phyloP scores from a whole-genome alignment of 2,113 vertebrate species.

The Tachycineta bicolor region DNA sequence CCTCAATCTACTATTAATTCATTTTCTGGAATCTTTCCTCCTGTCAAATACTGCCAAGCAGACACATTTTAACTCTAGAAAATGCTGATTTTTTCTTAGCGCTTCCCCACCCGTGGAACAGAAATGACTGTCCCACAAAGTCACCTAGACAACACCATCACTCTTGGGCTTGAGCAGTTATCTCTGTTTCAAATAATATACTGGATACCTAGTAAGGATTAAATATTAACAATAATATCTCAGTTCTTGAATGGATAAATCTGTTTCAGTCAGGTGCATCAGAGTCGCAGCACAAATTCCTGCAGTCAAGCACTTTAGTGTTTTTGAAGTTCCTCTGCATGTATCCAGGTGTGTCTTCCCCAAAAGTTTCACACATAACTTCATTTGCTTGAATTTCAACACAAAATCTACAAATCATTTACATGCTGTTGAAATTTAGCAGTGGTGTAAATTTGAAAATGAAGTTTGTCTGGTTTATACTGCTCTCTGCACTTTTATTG shows the following conservation, averaged over 20 bases:
- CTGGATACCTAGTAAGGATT: neutral
- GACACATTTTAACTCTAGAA: neutral
- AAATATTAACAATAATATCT: neutral
- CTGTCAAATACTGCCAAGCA: neutral
- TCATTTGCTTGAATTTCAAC: neutral
- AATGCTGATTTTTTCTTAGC: neutral
- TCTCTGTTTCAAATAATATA: neutral
- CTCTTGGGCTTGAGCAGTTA: neutral
- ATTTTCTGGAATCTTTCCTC: neutral
- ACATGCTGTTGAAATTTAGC: neutral
- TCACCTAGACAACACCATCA: neutral
- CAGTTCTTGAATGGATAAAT: neutral
- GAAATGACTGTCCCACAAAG: neutral
- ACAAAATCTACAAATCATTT: neutral
- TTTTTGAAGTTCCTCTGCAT: neutral
- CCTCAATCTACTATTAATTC: neutral
- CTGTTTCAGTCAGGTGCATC: neutral
- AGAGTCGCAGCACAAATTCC: neutral
- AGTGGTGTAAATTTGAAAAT: neutral
- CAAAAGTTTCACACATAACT: neutral
- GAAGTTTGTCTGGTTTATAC: neutral
- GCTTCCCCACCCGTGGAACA: neutral
- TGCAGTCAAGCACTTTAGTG: neutral
- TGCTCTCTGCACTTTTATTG: neutral
- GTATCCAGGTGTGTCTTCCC: neutral